Evolutionary conservation across 2,113 vertebrate species (phyloP).

Genomic region (Zapornia atra): DNA sequence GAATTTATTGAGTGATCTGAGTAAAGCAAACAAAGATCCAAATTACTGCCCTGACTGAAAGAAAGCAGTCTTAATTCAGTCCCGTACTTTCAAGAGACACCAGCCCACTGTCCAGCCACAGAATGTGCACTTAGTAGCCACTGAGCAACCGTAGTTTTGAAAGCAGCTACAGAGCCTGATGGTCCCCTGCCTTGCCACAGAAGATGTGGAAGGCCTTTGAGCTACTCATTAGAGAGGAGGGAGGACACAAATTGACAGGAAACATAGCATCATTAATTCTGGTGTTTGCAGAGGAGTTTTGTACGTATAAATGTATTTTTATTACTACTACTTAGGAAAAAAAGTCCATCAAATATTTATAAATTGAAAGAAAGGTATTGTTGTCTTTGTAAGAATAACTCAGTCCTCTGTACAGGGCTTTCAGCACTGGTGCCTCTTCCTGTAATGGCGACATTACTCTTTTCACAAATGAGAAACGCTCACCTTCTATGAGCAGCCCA

Average conservation of each 20-base stretch:
- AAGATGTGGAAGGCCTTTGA: not conserved
- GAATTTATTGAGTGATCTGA: not conserved
- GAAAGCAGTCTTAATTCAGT: not conserved
- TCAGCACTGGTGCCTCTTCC: not conserved
- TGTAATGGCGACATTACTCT: not conserved
- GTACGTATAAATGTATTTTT: not conserved
- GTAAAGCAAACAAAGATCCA: not conserved
- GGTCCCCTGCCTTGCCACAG: not conserved
- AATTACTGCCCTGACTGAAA: not conserved
- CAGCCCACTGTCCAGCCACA: not conserved
- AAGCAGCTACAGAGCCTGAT: not conserved
- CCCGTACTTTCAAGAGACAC: not conserved
- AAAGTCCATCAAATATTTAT: not conserved
- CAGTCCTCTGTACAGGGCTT: not conserved
- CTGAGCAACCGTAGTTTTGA: not conserved
- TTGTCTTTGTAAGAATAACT: not conserved
- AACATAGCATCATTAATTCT: fast-evolving
- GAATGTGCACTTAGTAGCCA: not conserved
- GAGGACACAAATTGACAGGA: not conserved
- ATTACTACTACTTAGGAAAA: not conserved
- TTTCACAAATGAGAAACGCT: not conserved
- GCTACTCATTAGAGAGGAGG: not conserved
- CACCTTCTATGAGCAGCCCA: not conserved
- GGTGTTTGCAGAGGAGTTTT: not conserved
- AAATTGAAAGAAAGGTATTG: not conserved